A percentile compares a stretch with the other conserved stretches of the same genome.
These are phyloP conservation scores for Sesamia inferens DNA, from an alignment of 2,888 invertebrate genomes.

Conservation along the genomic window DNA sequence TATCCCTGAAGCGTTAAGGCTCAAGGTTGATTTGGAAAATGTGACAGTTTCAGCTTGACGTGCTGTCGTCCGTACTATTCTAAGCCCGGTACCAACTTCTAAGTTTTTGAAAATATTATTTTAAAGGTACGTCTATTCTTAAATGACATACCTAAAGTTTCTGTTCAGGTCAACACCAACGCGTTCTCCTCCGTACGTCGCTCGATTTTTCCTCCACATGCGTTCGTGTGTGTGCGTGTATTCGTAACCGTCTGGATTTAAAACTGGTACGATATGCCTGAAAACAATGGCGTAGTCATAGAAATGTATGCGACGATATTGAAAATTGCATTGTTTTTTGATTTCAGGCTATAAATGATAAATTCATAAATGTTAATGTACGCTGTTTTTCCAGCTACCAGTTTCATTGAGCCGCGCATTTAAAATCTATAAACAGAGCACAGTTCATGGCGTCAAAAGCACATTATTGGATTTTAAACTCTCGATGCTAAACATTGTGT, in stretches of 20 bases:
- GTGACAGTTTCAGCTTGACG: no score
- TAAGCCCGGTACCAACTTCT: no score
- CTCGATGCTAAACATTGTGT: no score
- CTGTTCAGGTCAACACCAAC: conserved; percentile 95
- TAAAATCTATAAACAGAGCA: no score
- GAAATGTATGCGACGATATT: background rate
- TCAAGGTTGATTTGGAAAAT: no score
- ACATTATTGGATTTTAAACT: no score
- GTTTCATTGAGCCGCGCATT: no score
- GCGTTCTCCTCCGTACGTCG: conserved; percentile 90
- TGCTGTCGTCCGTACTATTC: no score
- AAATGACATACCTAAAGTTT: conserved; percentile 92
- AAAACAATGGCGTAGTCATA: background rate
- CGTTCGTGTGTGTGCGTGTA: conserved; percentile 95
- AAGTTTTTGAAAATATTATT: background rate
- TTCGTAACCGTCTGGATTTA: conserved; percentile 97
- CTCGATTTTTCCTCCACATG: conserved; percentile 95
- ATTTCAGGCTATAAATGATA: background rate
- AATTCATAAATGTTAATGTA: no score
- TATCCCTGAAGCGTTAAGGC: no score
- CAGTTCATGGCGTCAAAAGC: no score
- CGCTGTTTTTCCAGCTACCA: no score
- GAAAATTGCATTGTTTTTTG: background rate
- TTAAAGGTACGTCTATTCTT: background rate
- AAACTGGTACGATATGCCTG: conserved; percentile 93